Conservation (phyloP, 1,140 invertebrate genomes). For the Hycleus phaleratus region DNA sequence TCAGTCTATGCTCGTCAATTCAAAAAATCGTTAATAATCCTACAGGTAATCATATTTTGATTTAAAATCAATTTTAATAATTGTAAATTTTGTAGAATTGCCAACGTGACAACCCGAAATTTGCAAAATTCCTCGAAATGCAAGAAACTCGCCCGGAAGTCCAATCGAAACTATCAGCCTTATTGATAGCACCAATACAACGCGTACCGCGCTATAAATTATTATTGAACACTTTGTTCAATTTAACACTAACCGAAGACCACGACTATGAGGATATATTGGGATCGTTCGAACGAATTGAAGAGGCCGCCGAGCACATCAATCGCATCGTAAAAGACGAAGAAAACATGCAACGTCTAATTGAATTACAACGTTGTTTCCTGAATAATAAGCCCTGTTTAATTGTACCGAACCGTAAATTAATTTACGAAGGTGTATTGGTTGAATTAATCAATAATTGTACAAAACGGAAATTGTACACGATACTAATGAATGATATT, state of each 20-base stretch:
- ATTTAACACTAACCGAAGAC: constrained; percentile 52
- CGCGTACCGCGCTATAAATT: constrained; percentile 67
- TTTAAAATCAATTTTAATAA: constrained; percentile 2
- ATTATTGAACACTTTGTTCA: constrained; percentile 58
- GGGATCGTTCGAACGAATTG: constrained; percentile 60
- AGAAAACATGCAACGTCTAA: constrained; percentile 60
- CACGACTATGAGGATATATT: constrained; percentile 48
- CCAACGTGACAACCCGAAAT: constrained; percentile 42
- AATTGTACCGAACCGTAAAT: constrained; percentile 57
- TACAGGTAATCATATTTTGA: constrained; percentile 42
- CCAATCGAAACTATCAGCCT: constrained; percentile 56
- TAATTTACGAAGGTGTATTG: constrained; percentile 62
- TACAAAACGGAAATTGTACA: constrained; percentile 40
- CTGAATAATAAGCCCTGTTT: constrained; percentile 52
- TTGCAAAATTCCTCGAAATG: constrained; percentile 51
- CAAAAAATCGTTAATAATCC: constrained; percentile 48
- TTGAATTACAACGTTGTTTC: constrained; percentile 59
- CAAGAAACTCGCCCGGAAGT: constrained; percentile 67
- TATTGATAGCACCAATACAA: constrained; percentile 70
- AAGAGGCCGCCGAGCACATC: constrained; percentile 60
- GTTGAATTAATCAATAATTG: constrained; percentile 48
- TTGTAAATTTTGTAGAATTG: constrained; percentile 23
- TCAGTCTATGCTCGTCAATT: constrained; percentile 72
- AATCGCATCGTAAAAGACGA: constrained; percentile 63
- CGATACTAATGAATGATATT: constrained; percentile 50